Evolutionary conservation across 2,888 invertebrate species (phyloP).

Genomic region (Allygus modestus): DNA sequence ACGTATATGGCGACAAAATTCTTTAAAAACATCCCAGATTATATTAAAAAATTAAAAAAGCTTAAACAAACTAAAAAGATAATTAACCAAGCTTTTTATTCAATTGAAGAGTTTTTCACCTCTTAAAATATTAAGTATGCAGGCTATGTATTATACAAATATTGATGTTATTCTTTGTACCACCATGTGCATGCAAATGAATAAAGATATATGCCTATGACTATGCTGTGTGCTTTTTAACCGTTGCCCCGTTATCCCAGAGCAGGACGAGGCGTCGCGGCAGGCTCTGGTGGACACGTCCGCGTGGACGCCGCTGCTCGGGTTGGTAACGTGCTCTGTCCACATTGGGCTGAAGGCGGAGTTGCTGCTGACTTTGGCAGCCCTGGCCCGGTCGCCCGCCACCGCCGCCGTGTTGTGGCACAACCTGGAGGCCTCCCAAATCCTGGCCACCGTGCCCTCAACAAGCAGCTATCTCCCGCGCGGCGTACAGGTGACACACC

Average conservation of each 20-base stretch:
- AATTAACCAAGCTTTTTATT: too few species aligned
- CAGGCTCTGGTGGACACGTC: conserved; percentile 91
- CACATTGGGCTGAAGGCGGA: conserved; percentile 92
- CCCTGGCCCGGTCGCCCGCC: conserved; percentile 86
- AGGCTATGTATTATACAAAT: too few species aligned
- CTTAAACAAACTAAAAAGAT: too few species aligned
- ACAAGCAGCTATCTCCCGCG: conserved; percentile 81
- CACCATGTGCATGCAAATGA: too few species aligned
- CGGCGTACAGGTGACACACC: conserved; percentile 71
- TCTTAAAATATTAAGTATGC: too few species aligned
- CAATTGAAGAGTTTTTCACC: too few species aligned
- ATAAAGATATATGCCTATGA: too few species aligned
- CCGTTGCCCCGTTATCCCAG: conserved; percentile 63
- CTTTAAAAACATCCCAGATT: too few species aligned
- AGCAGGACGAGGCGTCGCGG: conserved; percentile 88
- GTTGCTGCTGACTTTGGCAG: conserved; percentile 86
- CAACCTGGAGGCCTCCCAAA: conserved; percentile 88
- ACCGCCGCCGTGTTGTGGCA: conserved; percentile 92
- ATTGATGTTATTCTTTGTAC: too few species aligned
- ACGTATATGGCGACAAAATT: too few species aligned
- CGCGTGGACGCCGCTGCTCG: conserved; percentile 91
- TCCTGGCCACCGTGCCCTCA: conserved; percentile 83
- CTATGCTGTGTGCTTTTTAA: too few species aligned
- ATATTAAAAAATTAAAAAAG: too few species aligned
- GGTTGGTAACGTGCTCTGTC: conserved; percentile 91